Evolutionary conservation across 2,797 vertebrate genomes (phyloP).

Genomic region (Periophthalmus magnuspinnatus): DNA sequence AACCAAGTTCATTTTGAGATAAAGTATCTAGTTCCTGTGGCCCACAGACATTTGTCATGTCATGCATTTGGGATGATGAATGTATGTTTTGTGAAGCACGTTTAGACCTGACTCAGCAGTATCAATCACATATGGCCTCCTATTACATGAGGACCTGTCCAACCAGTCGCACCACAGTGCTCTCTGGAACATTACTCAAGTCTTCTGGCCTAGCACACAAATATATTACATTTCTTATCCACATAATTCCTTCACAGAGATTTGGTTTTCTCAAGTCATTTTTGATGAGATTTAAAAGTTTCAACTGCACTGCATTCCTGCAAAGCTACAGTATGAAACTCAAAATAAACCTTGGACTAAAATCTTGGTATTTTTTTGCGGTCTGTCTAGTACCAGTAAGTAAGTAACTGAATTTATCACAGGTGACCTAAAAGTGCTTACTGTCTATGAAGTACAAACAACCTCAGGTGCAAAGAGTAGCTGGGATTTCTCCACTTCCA

Average conservation of each 20-base stretch:
- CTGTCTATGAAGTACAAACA: neutral
- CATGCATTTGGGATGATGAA: neutral
- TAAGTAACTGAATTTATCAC: neutral
- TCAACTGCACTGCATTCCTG: neutral
- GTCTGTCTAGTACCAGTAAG: neutral
- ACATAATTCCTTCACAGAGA: neutral
- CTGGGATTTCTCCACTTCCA: neutral
- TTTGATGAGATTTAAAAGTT: neutral
- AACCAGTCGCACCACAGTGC: conserved; percentile 38
- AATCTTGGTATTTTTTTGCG: neutral
- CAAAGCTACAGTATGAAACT: neutral
- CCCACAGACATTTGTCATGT: neutral
- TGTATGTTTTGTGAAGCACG: neutral
- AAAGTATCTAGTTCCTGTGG: neutral
- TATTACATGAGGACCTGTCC: conserved; percentile 33
- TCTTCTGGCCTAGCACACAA: neutral
- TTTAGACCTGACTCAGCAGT: conserved; percentile 4
- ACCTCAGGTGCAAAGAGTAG: neutral
- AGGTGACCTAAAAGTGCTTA: neutral
- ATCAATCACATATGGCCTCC: neutral
- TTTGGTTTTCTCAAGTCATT: neutral
- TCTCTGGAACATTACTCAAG: neutral
- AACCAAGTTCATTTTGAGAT: too few species aligned
- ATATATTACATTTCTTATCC: neutral
- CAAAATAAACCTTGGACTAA: neutral